Evolutionary conservation across 2,113 vertebrate species (phyloP), one percentile per base, ranked within the genome.

Genomic region (Channa argus): DNA sequence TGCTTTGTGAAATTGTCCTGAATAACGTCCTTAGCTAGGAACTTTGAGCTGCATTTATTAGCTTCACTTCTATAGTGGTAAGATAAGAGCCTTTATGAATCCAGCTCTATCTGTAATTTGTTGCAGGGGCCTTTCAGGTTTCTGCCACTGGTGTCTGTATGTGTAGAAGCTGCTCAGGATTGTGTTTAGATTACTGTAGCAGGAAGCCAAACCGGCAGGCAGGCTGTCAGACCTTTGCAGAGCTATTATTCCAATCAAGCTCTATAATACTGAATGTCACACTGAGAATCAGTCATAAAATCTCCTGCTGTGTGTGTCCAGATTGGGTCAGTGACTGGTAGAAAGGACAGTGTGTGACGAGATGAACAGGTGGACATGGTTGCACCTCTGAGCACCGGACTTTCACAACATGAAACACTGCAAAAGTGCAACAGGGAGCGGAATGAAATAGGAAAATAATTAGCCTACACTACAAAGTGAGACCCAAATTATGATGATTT

Each of bases 401-500:
- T 83, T 86, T 87, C 33, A 82, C 74, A 71, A 78, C 84, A 84
- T 68, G 38, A 87, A 76, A 71, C 15, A 8, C 61, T 62, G 6
- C 5, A 79, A 53, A 79, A 66, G 45, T 46, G 68, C 45, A 67
- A 44, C 68, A 36, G 38, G 63, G 83, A 82, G 33, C 64, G 71
- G 49, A 73, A 73, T 72, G 46, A 80, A 77, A 78, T 50, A 36
- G 72, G 45, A 53, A 83, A 79, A 88, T 92, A 87, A 93, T 92
- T 90, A 92, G 69, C 80, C 83, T 14, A 71, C 77, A 68, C 70
- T 74, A 82, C 78, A 67, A 80, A 72, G 61, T 63, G 77, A 89
- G 76, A 83, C 41, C 63, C 83, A 74, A 88, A 88, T 89, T 83
- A 77, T 77, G 34, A 78, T 90, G 83, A 93, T 93, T 89, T 92